Evolutionary conservation across 2,113 vertebrate genomes (phyloP).

Genomic region (Tinamus guttatus): DNA sequence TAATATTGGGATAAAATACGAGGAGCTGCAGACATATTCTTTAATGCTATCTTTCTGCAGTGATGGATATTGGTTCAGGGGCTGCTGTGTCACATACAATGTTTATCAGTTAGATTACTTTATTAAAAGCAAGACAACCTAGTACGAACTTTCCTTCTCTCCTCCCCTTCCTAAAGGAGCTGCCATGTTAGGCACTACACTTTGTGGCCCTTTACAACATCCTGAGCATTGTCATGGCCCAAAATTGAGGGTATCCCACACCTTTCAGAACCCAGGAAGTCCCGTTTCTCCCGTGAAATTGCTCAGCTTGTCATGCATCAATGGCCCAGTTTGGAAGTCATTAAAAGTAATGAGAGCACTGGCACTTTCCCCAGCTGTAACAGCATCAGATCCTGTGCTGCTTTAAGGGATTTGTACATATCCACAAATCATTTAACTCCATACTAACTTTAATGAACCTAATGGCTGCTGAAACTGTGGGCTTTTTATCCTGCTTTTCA

Average conservation of each 20-base stretch:
- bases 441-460: constrained; percentile 24
- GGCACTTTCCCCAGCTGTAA: constrained; percentile 52
- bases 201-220: not conserved
- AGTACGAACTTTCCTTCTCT: not conserved
- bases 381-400: not conserved
- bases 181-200: not conserved
- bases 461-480: not conserved
- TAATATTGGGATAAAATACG: constrained; percentile 7
- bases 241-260: not conserved
- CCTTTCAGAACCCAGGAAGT: not conserved
- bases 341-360: constrained; percentile 53
- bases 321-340: constrained; percentile 26
- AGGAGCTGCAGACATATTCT: not conserved
- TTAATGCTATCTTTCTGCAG: not conserved
- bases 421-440: constrained; percentile 21
- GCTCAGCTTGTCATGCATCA: constrained; percentile 25
- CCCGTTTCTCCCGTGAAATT: constrained; percentile 22
- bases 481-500: constrained; percentile 27
- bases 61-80: not conserved
- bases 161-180: not conserved
- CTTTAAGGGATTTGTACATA: constrained; percentile 27
- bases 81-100: not conserved
- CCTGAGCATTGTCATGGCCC: not conserved
- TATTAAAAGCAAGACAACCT: not conserved
- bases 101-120: constrained; percentile 7